Percentiles rank a stretch among this genome's conserved stretches.
These are phyloP conservation scores for Typhlichthys subterraneus DNA, from an alignment of 2,797 vertebrate species.

Conservation along the genomic window DNA sequence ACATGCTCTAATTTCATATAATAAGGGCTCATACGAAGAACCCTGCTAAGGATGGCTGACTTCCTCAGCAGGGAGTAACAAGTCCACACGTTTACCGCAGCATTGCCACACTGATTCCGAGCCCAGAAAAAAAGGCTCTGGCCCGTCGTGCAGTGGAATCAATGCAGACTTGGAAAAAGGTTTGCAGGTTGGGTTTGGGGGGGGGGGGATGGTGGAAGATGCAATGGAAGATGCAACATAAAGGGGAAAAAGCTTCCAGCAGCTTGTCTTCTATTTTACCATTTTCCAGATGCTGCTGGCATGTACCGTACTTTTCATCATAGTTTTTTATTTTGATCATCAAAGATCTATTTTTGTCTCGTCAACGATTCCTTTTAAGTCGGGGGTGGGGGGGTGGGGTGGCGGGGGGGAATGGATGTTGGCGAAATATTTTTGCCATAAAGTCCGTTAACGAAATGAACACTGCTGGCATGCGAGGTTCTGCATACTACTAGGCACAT, in stretches of 20 bases:
- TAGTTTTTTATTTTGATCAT: no score
- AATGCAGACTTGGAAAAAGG: slow-evolving; percentile 2
- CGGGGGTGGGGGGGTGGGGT: no score
- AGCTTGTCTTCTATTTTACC: background rate
- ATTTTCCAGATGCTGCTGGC: no score
- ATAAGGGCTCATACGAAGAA: background rate
- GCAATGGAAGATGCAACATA: slow-evolving; percentile 6
- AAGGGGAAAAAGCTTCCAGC: slow-evolving; percentile 8
- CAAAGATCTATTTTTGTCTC: no score
- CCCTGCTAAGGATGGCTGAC: no score
- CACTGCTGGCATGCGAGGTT: no score
- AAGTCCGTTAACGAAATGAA: no score
- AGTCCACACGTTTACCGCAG: background rate
- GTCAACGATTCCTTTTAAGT: no score
- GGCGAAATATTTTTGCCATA: no score
- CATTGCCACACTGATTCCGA: background rate
- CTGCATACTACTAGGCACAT: background rate
- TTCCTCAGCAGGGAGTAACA: background rate
- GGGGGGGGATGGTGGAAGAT: background rate
- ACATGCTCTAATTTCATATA: background rate
- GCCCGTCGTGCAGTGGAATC: background rate
- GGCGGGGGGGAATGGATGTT: no score
- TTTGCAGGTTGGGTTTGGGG: background rate
- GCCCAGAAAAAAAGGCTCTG: background rate
- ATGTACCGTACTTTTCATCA: no score